Base-by-base conservation (phyloP, 2,888 invertebrate genomes). In the Drosophila prostipennis region DNA sequence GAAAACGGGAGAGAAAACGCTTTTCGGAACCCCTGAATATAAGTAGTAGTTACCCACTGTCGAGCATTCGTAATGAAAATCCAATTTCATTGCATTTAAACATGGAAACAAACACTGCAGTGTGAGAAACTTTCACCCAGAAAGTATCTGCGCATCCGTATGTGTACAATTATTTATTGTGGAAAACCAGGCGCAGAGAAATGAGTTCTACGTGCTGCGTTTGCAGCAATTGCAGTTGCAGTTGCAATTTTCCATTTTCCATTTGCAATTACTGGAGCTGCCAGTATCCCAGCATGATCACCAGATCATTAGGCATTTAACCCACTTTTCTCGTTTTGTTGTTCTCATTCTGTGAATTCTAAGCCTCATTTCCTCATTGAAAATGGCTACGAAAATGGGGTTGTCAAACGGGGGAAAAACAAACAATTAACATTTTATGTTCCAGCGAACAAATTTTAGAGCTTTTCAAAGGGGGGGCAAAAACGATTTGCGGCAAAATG, bases 251-350 rank as follows among this genome's bases (percentile, higher is more conserved):
- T 26, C 57, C 16, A 19, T 19, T 19, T 19, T 26, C 57, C 16
- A 60, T 48, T 59, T 51, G 36, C 45, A 51, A 61, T 60, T 61
- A 61, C 60, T 60, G 60, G 34, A 48, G 48, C 26, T 63, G 23
- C 43, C 64, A 65, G 65, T 43, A 52, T 34, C 34, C 11, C 64
- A 65, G 43, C 65, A 49, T 60, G 37, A 64, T 71, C 43, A 63
- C 46, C 54, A 65, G 72, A 72, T 72, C 74, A 81, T 74, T 79
- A 56, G 60, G 74, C 65, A 64, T 79, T 74, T 86, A 86, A 86
- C 80, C 80, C 59, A 79, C 52, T 78, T 77, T 59, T 43, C 48
- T 19, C 13, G 40, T n/a, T 11, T 56, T 39, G 26, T 36, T 49
- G 64, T 52, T 32, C 42, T 26, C 65, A 49, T 64, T 65, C 19